phyloP scores from a whole-genome alignment of 2,888 invertebrate genomes.

The Tiliacea aurago region DNA sequence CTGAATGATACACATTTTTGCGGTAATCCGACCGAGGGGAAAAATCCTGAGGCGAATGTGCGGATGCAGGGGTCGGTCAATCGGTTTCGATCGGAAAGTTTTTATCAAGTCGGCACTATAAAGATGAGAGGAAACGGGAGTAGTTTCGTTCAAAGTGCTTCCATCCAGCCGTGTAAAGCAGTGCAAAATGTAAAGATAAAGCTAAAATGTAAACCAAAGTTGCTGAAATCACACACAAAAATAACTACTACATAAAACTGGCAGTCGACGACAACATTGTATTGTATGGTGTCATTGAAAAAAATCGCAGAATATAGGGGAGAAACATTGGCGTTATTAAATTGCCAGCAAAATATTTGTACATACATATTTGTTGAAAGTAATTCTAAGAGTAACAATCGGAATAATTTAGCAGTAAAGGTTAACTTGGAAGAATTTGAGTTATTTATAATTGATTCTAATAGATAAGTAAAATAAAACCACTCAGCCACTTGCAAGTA shows the following conservation, averaged over 20 bases:
- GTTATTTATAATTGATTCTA: slow-evolving; percentile 1
- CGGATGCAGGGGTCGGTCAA: slow-evolving; percentile 56
- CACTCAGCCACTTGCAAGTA: neutral
- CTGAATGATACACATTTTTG: slow-evolving; percentile 49
- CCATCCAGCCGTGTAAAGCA: slow-evolving; percentile 13
- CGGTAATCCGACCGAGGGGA: slow-evolving; percentile 42
- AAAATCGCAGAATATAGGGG: slow-evolving; percentile 27
- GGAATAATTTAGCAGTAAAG: neutral
- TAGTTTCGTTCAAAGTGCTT: slow-evolving; percentile 43
- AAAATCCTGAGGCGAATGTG: slow-evolving; percentile 45
- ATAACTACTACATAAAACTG: slow-evolving; percentile 21
- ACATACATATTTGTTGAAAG: neutral
- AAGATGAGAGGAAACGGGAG: slow-evolving; percentile 50
- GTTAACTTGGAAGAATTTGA: neutral
- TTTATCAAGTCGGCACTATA: slow-evolving; percentile 58
- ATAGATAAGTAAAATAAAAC: slow-evolving; percentile 7
- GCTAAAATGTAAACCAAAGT: slow-evolving; percentile 9
- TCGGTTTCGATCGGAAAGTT: slow-evolving; percentile 57
- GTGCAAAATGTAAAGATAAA: slow-evolving; percentile 25
- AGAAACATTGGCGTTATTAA: slow-evolving; percentile 14
- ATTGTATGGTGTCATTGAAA: slow-evolving; percentile 10
- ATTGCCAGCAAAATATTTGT: neutral
- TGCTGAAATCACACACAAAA: slow-evolving; percentile 24
- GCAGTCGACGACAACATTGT: slow-evolving; percentile 7
- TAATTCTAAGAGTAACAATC: neutral